A percentile compares a stretch with the other conserved stretches of the same genome.
phyloP scores from a whole-genome alignment of 1,140 invertebrate genomes.

The Euura saliciscinereae region DNA sequence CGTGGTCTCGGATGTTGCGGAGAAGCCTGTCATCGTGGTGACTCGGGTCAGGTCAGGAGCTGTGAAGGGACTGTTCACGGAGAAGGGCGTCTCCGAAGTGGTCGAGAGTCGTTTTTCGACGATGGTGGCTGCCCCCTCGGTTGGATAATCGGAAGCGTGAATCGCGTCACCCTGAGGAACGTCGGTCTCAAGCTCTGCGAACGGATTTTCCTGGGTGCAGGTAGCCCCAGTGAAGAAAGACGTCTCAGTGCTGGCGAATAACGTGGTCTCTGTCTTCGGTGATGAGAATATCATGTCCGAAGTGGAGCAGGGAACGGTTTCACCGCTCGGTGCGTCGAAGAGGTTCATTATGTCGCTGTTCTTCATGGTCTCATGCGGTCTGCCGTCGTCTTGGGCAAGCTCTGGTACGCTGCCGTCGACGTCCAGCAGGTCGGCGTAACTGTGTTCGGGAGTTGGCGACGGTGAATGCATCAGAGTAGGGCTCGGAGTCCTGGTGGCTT shows the following conservation, averaged over 20 bases:
- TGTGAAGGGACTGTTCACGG: conserved; percentile 43
- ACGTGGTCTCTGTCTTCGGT: conserved; percentile 8
- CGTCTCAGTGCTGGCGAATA: conserved; percentile 20
- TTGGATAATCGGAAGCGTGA: conserved; percentile 19
- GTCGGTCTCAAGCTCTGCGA: conserved; percentile 22
- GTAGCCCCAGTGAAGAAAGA: conserved; percentile 10
- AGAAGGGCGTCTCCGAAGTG: conserved; percentile 25
- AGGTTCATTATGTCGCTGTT: conserved; percentile 53
- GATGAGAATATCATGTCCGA: conserved; percentile 43
- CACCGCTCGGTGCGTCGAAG: conserved; percentile 49
- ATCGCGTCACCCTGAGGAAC: conserved; percentile 26
- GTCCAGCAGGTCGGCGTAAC: conserved; percentile 70
- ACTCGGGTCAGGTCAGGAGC: conserved; percentile 34
- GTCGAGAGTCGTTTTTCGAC: not conserved
- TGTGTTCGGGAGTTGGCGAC: conserved; percentile 80
- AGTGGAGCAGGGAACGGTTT: conserved; percentile 27
- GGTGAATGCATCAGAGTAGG: conserved; percentile 84
- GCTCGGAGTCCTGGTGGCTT: conserved; percentile 81
- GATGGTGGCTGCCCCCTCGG: not conserved
- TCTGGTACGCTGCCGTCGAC: conserved; percentile 58
- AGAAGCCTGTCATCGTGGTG: not conserved
- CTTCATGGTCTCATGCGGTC: conserved; percentile 19
- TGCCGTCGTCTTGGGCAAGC: conserved; percentile 41
- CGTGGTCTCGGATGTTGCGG: not conserved
- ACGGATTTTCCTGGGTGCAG: not conserved